Evolutionary conservation across 2,888 invertebrate species (phyloP).

Genomic region (Megamerina dolium): DNA sequence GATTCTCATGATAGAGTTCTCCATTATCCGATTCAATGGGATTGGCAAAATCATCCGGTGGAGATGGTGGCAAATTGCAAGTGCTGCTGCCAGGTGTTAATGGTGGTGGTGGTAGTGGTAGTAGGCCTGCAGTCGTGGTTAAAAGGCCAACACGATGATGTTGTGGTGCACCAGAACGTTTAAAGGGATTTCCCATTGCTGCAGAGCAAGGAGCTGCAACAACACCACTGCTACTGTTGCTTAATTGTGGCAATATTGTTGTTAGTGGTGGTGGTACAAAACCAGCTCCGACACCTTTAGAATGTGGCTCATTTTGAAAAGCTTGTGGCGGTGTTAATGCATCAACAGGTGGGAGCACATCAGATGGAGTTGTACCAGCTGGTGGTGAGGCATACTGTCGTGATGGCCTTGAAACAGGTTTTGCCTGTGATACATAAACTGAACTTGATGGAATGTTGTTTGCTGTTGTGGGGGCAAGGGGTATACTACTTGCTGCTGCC

Average conservation of each 20-base stretch:
- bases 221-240: constrained; percentile 20
- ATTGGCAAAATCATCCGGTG: constrained; percentile 41
- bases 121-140: constrained; percentile 38
- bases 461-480: constrained; percentile 7
- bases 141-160: constrained; percentile 47
- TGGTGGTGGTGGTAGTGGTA: constrained; percentile 14
- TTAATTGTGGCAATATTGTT: constrained; percentile 27
- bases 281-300: constrained; percentile 5
- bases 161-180: constrained; percentile 36
- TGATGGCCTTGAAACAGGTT: constrained; percentile 33
- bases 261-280: constrained; percentile 21
- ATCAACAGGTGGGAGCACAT: constrained; percentile 13
- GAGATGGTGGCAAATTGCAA: constrained; percentile 27
- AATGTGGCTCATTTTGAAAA: constrained; percentile 21
- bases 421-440: constrained; percentile 36
- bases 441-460: constrained; percentile 31
- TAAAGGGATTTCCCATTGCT: constrained; percentile 38
- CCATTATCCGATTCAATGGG: constrained; percentile 54
- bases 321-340: constrained; percentile 24
- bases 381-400: constrained; percentile 34
- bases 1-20: constrained; percentile 53
- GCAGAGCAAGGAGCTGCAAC: constrained; percentile 17
- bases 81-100: constrained; percentile 37
- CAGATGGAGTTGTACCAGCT: constrained; percentile 20
- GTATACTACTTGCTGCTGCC: constrained; percentile 2